phyloP scores from a whole-genome alignment of 2,888 invertebrate species.

The Craniophora ligustri region DNA sequence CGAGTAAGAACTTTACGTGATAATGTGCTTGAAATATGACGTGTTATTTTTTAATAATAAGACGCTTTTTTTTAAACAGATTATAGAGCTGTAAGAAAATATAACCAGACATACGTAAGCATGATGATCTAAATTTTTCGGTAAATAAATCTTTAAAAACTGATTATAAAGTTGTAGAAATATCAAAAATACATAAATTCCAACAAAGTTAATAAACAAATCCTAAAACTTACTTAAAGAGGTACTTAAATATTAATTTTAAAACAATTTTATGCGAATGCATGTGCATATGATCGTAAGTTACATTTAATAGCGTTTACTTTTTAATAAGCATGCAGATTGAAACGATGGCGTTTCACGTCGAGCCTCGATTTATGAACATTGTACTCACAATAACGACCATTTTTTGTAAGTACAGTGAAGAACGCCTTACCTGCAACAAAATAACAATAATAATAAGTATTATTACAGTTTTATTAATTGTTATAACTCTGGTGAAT shows the following conservation, averaged over 20 bases:
- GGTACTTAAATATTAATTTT: neutral
- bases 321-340: conserved; percentile 20
- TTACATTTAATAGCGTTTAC: conserved; percentile 11
- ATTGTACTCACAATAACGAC: conserved; percentile 26
- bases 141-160: no score
- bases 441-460: conserved; percentile 26
- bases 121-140: no score
- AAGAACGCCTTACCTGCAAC: conserved; percentile 44
- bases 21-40: neutral
- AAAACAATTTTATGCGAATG: conserved; percentile 16
- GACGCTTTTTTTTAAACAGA: no score
- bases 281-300: neutral
- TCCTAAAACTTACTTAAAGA: neutral
- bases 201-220: no score
- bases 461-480: conserved; percentile 14
- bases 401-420: conserved; percentile 12
- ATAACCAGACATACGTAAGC: no score
- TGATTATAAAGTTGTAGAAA: no score
- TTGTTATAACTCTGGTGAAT: no score
- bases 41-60: neutral
- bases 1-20: conserved; percentile 1
- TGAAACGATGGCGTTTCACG: conserved; percentile 15
- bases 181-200: no score
- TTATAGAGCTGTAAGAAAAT: no score
- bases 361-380: conserved; percentile 28